These are phyloP conservation scores for Acipenser ruthenus DNA, from an alignment of 2,797 vertebrate species.

Conservation along the genomic window DNA sequence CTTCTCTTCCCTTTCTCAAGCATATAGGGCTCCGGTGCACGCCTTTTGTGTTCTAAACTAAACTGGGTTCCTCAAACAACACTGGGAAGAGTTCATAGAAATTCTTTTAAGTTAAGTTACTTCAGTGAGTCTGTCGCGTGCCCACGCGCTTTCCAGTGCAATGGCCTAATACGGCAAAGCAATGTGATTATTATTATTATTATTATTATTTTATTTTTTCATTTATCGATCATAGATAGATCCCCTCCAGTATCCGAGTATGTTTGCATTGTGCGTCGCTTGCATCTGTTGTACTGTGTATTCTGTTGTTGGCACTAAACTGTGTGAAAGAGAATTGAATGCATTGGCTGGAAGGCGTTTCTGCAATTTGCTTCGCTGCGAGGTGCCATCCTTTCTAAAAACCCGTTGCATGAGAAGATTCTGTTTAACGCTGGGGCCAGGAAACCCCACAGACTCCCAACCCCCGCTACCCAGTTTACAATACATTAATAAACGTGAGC, in stretches of 20 bases:
- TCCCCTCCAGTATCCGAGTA: not conserved
- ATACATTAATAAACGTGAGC: not conserved
- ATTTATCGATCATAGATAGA: conserved; percentile 12
- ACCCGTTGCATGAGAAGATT: conserved; percentile 5
- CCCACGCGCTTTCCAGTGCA: conserved; percentile 23
- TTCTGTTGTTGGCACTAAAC: conserved; percentile 17
- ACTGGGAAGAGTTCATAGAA: conserved; percentile 45
- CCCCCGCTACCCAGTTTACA: not conserved
- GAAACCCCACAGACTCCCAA: not conserved
- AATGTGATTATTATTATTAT: conserved; percentile 6
- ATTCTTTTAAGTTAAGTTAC: conserved; percentile 28
- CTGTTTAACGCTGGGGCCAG: conserved; percentile 1
- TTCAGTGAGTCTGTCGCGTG: conserved; percentile 38
- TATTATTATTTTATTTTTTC: not conserved
- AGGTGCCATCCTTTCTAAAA: conserved; percentile 44
- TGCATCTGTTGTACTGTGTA: not conserved
- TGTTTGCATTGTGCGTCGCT: not conserved
- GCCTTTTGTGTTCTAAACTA: conserved; percentile 33
- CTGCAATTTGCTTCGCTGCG: conserved; percentile 55
- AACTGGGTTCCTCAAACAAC: conserved; percentile 45
- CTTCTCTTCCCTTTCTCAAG: conserved; percentile 23
- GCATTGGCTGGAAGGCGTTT: conserved; percentile 42
- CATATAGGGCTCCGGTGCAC: conserved; percentile 32
- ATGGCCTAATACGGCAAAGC: conserved; percentile 23
- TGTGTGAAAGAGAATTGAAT: conserved; percentile 30